A percentile compares a stretch with the other conserved stretches of the same genome.
These are phyloP conservation scores for Antidorcas marsupialis DNA, from an alignment of 2,113 vertebrate genomes.

Conservation along the genomic window DNA sequence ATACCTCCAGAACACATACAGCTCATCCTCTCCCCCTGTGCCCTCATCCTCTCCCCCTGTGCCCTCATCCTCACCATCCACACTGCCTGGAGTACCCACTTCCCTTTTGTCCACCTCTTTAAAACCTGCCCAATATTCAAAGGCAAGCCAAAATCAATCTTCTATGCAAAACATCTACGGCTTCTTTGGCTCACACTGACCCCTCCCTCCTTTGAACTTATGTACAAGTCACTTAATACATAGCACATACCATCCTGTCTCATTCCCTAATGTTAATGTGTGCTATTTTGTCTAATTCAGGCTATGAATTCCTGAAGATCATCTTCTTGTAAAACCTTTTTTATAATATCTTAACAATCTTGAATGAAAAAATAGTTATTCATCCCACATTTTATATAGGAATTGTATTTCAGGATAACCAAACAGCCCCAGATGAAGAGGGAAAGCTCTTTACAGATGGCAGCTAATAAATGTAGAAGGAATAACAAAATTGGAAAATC, in stretches of 20 bases:
- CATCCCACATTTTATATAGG: constrained; percentile 17
- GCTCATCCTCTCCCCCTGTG: neutral
- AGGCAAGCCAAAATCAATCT: neutral
- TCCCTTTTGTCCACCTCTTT: neutral
- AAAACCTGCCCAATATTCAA: constrained; percentile 29
- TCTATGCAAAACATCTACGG: neutral
- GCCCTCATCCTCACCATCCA: neutral
- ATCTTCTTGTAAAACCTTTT: neutral
- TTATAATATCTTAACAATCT: neutral
- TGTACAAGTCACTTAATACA: neutral
- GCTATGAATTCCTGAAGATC: neutral
- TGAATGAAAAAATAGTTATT: constrained; percentile 33
- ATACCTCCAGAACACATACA: neutral
- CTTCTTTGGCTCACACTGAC: neutral
- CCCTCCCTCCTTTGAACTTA: neutral
- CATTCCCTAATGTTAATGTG: neutral
- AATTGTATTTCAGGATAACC: constrained; percentile 27
- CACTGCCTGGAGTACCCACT: neutral
- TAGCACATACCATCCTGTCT: neutral
- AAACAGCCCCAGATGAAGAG: neutral
- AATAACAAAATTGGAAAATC: constrained; percentile 43
- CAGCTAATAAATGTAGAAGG: constrained; percentile 8
- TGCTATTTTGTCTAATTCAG: neutral
- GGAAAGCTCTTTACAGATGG: neutral
- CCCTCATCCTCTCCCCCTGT: neutral